Evolutionary conservation across 23 tunicate genomes (phyloP).

Genomic region (Clavelina lepadiformis): DNA sequence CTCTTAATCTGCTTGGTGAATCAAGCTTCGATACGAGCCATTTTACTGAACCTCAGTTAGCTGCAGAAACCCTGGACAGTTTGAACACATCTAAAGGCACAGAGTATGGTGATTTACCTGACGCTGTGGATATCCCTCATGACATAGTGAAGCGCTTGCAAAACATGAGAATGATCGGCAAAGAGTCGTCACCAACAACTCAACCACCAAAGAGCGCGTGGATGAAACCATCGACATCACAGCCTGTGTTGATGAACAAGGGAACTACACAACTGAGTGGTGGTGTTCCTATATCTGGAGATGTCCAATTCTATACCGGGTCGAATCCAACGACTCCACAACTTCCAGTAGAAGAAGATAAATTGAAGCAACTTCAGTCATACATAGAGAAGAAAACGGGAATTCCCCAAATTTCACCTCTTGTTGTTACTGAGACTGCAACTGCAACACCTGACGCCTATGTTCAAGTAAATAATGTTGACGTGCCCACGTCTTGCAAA

Average conservation of each 20-base stretch:
- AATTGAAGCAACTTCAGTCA: slow-evolving; percentile 48
- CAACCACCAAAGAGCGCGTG: not conserved
- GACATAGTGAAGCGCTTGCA: slow-evolving; percentile 38
- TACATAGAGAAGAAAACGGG: slow-evolving; percentile 65
- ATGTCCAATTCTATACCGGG: slow-evolving; percentile 38
- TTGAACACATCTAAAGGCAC: slow-evolving; percentile 58
- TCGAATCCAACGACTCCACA: slow-evolving; percentile 71
- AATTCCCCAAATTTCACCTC: slow-evolving; percentile 32
- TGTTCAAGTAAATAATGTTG: not conserved
- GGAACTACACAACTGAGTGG: not conserved
- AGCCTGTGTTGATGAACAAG: no score
- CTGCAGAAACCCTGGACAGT: slow-evolving; percentile 32
- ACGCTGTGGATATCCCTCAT: slow-evolving; percentile 62
- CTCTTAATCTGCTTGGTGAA: slow-evolving; percentile 3
- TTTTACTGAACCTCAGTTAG: not conserved
- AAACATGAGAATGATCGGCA: slow-evolving; percentile 19
- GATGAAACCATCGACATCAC: not conserved
- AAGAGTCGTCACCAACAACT: not conserved
- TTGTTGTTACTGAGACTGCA: slow-evolving; percentile 14
- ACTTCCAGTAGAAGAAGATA: slow-evolving; percentile 51
- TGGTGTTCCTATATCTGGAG: slow-evolving; percentile 29
- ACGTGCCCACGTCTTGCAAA: not conserved
- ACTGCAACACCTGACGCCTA: not conserved
- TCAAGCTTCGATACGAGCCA: not conserved
- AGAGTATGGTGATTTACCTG: slow-evolving; percentile 84